A percentile compares a stretch with the other conserved stretches of the same genome.
Evolutionary conservation across 2,113 vertebrate genomes (phyloP).

Genomic region (Tringa solitaria): DNA sequence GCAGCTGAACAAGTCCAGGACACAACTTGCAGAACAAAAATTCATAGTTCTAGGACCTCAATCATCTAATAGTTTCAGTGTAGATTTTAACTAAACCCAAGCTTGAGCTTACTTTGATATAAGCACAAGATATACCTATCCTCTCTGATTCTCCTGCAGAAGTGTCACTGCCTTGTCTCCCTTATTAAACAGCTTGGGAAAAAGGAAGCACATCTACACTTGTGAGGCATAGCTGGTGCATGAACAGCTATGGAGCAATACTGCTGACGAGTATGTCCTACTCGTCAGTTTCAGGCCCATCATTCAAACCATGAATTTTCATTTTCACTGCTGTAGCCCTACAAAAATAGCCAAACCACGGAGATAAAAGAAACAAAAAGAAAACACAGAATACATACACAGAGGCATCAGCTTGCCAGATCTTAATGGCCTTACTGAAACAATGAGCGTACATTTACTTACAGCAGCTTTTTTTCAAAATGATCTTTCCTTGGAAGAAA

Average conservation of each 20-base stretch:
- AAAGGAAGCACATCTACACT: not conserved
- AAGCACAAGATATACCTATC: not conserved
- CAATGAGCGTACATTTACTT: not conserved
- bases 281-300: not conserved
- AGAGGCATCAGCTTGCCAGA: not conserved
- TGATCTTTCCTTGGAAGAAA: not conserved
- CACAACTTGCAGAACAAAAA: not conserved
- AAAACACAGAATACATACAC: not conserved
- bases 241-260: fast-evolving
- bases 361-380: not conserved
- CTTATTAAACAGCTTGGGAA: not conserved
- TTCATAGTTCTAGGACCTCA: not conserved
- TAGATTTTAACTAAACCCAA: not conserved
- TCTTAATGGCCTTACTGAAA: not conserved
- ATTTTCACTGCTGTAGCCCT: not conserved
- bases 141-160: not conserved
- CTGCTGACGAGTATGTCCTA: not conserved
- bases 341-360: not conserved
- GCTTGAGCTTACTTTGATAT: not conserved
- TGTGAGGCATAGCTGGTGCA: not conserved
- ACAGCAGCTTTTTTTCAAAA: not conserved
- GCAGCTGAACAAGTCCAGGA: not conserved
- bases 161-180: not conserved
- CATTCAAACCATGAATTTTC: not conserved
- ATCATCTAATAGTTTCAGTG: not conserved